These are phyloP conservation scores for Platanista minor DNA, from an alignment of 2,113 vertebrate species.

Conservation along the genomic window DNA sequence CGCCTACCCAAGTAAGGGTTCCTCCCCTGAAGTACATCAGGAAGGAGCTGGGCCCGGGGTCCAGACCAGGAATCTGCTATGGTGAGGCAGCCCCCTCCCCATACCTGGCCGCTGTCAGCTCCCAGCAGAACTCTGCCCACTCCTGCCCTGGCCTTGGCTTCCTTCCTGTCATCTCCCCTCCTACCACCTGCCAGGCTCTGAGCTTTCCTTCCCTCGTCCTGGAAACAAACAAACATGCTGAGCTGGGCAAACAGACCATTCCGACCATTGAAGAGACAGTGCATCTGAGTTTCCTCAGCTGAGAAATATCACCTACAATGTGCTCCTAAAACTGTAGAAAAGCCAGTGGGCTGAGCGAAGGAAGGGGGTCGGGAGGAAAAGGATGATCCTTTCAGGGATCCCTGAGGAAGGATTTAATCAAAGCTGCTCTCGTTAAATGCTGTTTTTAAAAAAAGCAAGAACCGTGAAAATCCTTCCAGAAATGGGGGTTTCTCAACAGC, in stretches of 20 bases:
- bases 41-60: neutral
- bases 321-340: neutral
- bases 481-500: neutral
- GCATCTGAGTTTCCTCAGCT: rapidly evolving
- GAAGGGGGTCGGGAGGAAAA: rapidly evolving
- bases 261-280: neutral
- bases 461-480: neutral
- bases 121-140: neutral
- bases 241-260: neutral
- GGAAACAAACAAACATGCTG: neutral
- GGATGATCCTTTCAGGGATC: neutral
- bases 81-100: neutral
- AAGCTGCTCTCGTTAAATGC: neutral
- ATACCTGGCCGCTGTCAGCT: rapidly evolving
- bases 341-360: neutral
- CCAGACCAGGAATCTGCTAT: rapidly evolving
- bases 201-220: neutral
- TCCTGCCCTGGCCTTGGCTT: neutral
- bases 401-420: neutral
- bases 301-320: neutral
- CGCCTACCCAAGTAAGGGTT: rapidly evolving
- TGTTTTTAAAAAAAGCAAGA: neutral
- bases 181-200: neutral
- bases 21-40: neutral
- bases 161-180: neutral